Percentiles rank a stretch among this genome's conserved stretches.
Evolutionary conservation across 2,113 vertebrate species (phyloP).

Genomic region (Mystacornis crossleyi): DNA sequence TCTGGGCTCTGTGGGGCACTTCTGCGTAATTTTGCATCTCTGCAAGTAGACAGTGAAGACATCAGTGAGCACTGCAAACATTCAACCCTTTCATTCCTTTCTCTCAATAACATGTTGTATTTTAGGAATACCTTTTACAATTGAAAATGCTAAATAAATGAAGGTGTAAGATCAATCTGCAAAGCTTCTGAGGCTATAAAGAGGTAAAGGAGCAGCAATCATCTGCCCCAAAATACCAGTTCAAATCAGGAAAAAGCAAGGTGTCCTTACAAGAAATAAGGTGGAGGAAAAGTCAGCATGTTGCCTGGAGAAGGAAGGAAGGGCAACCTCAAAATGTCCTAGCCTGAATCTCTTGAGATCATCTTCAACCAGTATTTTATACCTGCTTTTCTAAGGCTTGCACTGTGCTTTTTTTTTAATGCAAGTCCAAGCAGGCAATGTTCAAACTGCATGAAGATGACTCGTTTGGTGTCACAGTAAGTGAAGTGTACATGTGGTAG

Average conservation of each 20-base stretch:
- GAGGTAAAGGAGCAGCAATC: accelerated
- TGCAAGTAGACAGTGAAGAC: neutral
- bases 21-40: neutral
- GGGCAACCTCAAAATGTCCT: neutral
- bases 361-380: neutral
- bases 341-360: neutral
- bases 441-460: neutral
- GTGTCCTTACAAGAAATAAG: neutral
- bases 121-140: neutral
- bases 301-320: neutral
- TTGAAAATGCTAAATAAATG: neutral
- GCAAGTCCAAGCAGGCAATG: neutral
- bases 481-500: accelerated
- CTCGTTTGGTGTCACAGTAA: neutral
- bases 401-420: neutral
- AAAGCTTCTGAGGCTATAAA: neutral
- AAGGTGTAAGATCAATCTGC: neutral
- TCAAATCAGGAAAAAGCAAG: neutral
- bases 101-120: accelerated
- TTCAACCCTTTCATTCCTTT: neutral
- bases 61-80: neutral
- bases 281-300: neutral
- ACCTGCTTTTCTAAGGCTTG: neutral
- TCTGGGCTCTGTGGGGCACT: neutral
- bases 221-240: neutral